Evolutionary conservation across 2,797 vertebrate species (phyloP).

Genomic region (Bradypodion pumilum): DNA sequence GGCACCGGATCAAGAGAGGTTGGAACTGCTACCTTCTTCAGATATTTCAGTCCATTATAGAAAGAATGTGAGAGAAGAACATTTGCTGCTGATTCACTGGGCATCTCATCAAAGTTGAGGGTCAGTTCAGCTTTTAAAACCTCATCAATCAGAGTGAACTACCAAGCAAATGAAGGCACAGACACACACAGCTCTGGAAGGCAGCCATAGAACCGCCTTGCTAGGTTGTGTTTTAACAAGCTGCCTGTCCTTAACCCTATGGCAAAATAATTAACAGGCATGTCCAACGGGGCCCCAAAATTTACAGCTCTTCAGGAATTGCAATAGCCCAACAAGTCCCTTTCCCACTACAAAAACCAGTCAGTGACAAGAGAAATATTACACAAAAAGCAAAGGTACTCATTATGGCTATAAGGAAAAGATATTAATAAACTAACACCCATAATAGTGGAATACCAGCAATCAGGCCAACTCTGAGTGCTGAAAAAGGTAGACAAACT

Average conservation of each 20-base stretch:
- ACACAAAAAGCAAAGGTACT: background rate
- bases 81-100: too few species aligned
- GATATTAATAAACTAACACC: background rate
- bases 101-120: background rate
- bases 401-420: background rate
- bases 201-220: constrained; percentile 22
- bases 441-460: background rate
- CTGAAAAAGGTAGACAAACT: background rate
- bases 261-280: constrained; percentile 27
- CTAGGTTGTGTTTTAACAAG: constrained; percentile 37
- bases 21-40: too few species aligned
- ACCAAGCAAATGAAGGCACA: constrained; percentile 19
- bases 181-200: constrained; percentile 13
- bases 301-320: constrained; percentile 18
- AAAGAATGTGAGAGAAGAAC: too few species aligned
- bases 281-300: constrained; percentile 38
- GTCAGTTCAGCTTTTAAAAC: background rate
- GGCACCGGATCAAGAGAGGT: too few species aligned
- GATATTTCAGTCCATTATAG: too few species aligned
- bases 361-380: background rate
- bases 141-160: constrained; percentile 41
- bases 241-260: background rate
- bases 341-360: constrained; percentile 11
- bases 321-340: background rate
- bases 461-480: background rate